Evolutionary conservation across 1,140 invertebrate species (phyloP), one percentile per base, ranked within the genome.

Genomic region (Propsilocerus akamusi): DNA sequence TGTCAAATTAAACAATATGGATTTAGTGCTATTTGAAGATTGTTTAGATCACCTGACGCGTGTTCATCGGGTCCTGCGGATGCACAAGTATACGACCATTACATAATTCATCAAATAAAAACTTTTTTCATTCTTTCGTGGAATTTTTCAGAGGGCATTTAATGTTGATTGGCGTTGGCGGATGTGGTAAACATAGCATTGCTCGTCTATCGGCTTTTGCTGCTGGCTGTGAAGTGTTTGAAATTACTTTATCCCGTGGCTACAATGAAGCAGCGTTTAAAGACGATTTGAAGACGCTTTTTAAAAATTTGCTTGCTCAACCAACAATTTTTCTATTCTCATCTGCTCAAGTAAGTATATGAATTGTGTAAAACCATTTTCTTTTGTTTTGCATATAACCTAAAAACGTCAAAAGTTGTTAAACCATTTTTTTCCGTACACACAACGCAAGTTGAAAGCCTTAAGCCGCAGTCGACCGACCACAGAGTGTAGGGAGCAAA

Each of bases 21-120:
- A 78, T 12, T 71, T 94, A 49, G 86, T 95, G 0, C 66, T 95
- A 3, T 94, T 94, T 59, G 82, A 93, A 58, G 87, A 93, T 63
- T 90, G 86, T 25, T 64, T 94, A 25, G 86, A 93, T 56, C 88
- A 94, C 65, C 61, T 93, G 54, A 91, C 84, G 0, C 72, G 89
- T 46, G 75, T 91, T 2, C 86, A 93, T 55, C 75, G 91, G 49
- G 77, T 81, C 0, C 64, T 93, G 41, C 72, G 88, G 47, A 81
- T 91, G 76, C 76, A 88, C 59, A 76, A 23, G 48, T 49, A 32
- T 22, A 23, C 3, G 11, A 26, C 14, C 4, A 37, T 17, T 17
- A 37, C 34, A 37, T 12, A 30, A 30, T 7, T 14, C 8, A n/a
- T 37, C 3, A 17, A 37, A 37, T 7, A 34, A 4, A 34, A 5